Conservation (phyloP, 2,888 invertebrate species). For the Tenthredo amoena region DNA sequence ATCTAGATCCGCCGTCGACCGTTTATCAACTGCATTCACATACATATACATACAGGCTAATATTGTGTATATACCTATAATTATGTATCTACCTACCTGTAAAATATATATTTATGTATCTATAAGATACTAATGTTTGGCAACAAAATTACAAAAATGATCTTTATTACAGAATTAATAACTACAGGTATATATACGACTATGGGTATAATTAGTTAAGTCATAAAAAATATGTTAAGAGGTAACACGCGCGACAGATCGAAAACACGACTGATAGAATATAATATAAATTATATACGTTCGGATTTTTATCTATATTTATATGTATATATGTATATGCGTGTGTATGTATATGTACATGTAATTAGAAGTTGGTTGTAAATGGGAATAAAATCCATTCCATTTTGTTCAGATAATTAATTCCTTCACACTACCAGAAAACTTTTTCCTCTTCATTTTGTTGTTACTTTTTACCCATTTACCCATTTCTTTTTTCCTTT, state of each 20-base stretch:
- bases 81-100: too few species aligned
- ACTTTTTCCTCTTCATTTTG: background rate
- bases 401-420: background rate
- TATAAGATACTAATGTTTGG: background rate
- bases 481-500: background rate
- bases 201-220: background rate
- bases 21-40: too few species aligned
- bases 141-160: background rate
- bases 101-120: background rate
- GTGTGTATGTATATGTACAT: too few species aligned
- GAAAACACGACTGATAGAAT: background rate
- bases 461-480: background rate
- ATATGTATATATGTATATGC: too few species aligned
- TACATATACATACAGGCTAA: too few species aligned
- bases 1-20: too few species aligned
- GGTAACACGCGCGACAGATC: background rate
- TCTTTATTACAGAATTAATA: too few species aligned
- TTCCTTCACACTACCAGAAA: background rate
- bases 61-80: too few species aligned
- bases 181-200: too few species aligned
- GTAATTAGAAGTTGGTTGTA: background rate
- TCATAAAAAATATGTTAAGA: background rate
- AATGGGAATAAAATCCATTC: background rate
- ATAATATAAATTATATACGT: background rate
- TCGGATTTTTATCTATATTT: too few species aligned